Base-by-base conservation (phyloP, 2,888 invertebrate species). In the Drosophila rubida region DNA sequence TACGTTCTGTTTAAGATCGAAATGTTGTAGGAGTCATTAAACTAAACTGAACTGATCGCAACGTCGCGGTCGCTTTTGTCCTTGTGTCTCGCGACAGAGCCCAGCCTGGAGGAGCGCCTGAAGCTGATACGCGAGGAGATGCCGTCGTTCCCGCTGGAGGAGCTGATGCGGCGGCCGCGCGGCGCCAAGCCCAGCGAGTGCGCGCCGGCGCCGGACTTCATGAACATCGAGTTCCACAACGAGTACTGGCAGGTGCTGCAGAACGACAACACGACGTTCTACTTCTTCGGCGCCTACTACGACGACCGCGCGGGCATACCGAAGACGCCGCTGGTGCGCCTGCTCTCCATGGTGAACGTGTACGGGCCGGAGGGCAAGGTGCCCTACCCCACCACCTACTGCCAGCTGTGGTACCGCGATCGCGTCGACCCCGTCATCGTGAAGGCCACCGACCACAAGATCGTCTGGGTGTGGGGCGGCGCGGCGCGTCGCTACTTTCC, bases 391-490 rank as follows among this genome's bases (percentile, higher is more conserved):
- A 0, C 19, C 0, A 96, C 95, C 7, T 95, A 94, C 92, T 97
- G 97, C 91, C 97, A 96, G 91, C 93, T 97, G 72, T 97, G 97
- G 97, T 97, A 95, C 92, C 95, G 96, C 80, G 94, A 95, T 23
- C 94, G 95, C 70, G 94, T 94, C 49, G 95, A 95, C 76, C 96
- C 97, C 0, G 94, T 95, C 4, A 94, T 96, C 16, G 94, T 95
- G 5, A 95, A 95, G 81, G 95, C 95, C 22, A 94, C 95, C 70
- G 96, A 97, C 91, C 97, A 97, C 92, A 97, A 96, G 90, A 96
- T 97, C 90, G 96, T 97, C 83, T 98, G 97, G 97, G 95, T 96
- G 90, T 98, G 97, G 97, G 97, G 97, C 49, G 96, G 97, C 91
- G 95, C 95, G 82, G 95, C 96, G 87, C 95, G 95, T 30, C 95